Base-by-base conservation (phyloP, 2,888 invertebrate genomes). In the Ephialtes manifestator region DNA sequence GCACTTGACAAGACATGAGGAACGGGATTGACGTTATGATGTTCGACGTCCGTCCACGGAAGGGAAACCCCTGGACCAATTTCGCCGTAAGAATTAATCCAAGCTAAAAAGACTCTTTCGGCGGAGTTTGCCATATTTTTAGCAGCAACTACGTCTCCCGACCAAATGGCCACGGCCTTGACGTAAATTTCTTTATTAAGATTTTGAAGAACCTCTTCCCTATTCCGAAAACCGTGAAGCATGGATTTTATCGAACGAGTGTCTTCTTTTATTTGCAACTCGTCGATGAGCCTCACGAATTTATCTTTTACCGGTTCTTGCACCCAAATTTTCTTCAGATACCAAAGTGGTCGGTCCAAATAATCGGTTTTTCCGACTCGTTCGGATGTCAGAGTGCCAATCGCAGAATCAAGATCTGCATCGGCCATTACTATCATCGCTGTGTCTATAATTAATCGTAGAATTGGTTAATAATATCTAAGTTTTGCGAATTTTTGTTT, bases 71-170 rank as follows among this genome's bases (percentile, higher is more conserved):
- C 84, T 24, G 87, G 86, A 2, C 87, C 87, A 39, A 86, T 81
- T 80, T 87, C 86, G 1, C 86, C 87, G 48, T 86, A 86, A 5
- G 85, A 82, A 81, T 87, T 87, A 31, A 87, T 87, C 87, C 87
- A 87, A n/a, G 76, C 72, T 4, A 87, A 55, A n/a, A 85, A 83
- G 28, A 78, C 60, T 46, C 68, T 31, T 0, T 80, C 72, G n/a
- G 70, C 46, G 11, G 46, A 28, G 28, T 78, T 86, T 20, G 86
- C 84, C 63, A 86, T 82, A 51, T 76, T 83, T 55, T 88, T 87
- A 15, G 87, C 86, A 3, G 39, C 48, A 7, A 81, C 83, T n/a
- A 87, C 72, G 58, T 88, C 79, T 15, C 86, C 65, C 51, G 87
- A 83, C 88, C 88, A 88, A 68, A 88, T 85, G 8, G 86, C 68